Base-by-base conservation (phyloP, 2,113 vertebrate genomes). In the Tretioscincus oriximinensis region DNA sequence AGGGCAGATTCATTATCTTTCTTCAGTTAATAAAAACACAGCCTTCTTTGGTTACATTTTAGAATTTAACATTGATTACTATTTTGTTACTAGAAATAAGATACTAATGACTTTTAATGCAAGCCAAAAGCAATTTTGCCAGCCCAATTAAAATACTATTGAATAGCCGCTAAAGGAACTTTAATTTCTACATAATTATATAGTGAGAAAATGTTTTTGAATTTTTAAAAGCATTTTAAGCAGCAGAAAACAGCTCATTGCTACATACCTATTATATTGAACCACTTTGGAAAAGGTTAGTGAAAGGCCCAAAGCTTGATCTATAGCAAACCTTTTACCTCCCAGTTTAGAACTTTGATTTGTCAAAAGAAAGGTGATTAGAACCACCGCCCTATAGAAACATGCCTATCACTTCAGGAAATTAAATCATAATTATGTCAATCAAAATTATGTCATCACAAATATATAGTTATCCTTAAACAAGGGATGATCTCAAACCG, bases 81-180 rank as follows among this genome's bases (percentile, higher is more conserved):
- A 93, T 91, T 96, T 94, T 94, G 94, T 92, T 95, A 94, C 94
- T 93, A 93, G 90, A 94, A 94, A 94, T 93, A 94, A 93, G 92
- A 88, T 92, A 92, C 91, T 93, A 88, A 93, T 93, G 92, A 93
- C 92, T 92, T 84, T 91, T 90, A 92, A 92, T 89, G 90, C 86
- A 89, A 94, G 91, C 90, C 88, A 88, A 93, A 94, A 92, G 92
- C 93, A 94, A 94, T 95, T 95, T 93, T 91, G 85, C 90, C 91
- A 91, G 90, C 69, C 93, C 95, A 95, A 95, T 95, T 95, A 94
- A 93, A 93, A 93, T 89, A 85, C 71, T 89, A 88, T 90, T 91
- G 91, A 88, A 90, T 88, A 90, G 91, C 90, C 90, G 93, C 92
- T 88, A 85, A 93, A 94, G 91, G 88, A 92, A 88, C 86, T 91